A percentile compares a stretch with the other conserved stretches of the same genome.
Conservation (phyloP, 2,888 invertebrate genomes). For the Drosophila mettleri region DNA sequence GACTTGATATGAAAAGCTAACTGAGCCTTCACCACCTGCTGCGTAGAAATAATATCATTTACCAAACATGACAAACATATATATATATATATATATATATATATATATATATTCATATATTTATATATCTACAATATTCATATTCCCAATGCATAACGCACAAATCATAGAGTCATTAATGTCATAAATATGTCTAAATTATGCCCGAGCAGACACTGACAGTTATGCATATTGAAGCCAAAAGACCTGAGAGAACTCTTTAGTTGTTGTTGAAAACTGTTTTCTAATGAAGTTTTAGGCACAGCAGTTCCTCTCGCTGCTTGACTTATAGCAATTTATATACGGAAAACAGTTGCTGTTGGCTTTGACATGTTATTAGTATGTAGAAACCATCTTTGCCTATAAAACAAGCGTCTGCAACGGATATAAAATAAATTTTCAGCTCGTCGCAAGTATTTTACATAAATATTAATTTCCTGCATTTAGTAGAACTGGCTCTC, state of each 20-base stretch:
- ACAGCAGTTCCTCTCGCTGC: not conserved
- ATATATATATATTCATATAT: not conserved
- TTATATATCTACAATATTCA: conserved; percentile 13
- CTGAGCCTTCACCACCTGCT: conserved; percentile 36
- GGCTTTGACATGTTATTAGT: not conserved
- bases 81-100: conserved; percentile 6
- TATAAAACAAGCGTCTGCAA: not conserved
- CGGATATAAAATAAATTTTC: not conserved
- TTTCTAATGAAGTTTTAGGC: conserved; percentile 2
- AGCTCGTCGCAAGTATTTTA: not conserved
- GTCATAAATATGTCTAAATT: conserved; percentile 45
- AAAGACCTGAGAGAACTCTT: conserved; percentile 6
- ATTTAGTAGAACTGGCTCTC: not conserved
- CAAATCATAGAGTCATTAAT: conserved; percentile 47
- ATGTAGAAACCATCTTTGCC: conserved; percentile 1
- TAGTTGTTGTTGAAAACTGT: not conserved
- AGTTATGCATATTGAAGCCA: not conserved
- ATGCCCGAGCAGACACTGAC: conserved; percentile 8
- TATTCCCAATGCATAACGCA: conserved; percentile 35
- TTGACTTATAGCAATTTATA: not conserved
- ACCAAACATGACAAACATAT: conserved; percentile 17
- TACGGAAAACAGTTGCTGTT: not conserved
- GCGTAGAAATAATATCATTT: conserved; percentile 36
- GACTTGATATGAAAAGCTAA: conserved; percentile 13
- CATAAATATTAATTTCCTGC: not conserved